Evolutionary conservation across 2,113 vertebrate genomes (phyloP), one percentile per base, ranked within the genome.

Genomic region (Abramis brama): DNA sequence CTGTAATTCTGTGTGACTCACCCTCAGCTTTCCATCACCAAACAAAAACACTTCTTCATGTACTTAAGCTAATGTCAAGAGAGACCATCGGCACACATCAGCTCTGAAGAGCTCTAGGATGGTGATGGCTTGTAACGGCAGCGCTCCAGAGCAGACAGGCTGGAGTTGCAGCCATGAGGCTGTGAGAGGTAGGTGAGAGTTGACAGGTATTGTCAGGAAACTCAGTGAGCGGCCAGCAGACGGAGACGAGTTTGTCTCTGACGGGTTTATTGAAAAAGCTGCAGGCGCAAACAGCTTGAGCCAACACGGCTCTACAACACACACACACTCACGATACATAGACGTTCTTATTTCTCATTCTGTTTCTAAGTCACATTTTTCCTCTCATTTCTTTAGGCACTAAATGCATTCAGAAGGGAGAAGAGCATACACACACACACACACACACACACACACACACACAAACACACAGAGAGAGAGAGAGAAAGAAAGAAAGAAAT

Each of bases 131-230:
- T 60, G 25, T 47, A 68, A 78, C 50, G 27, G 47, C 74, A 52
- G 45, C 0, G n/a, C 74, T 76, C 74, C 74, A 76, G 47, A 52
- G 45, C 74, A 75, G 70, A 70, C 83, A 76, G 55, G 83, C 71
- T 84, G 60, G 43, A 81, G 25, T 3, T 30, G 60, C 4, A 47
- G 60, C 60, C 79, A 36, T 64, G 78, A 59, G 59, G 77, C 81
- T 82, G 60, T 73, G 81, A 80, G 89, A 73, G 70, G 70, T 39
- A 36, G 70, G 70, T 43, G 70, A 85, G 79, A 83, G 85, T 86
- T 90, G 90, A 91, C 91, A 92, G 89, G 70, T 75, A 82, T 62
- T 90, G 91, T 91, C 92, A 91, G 87, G 85, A 86, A 89, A 91
- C 87, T 89, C 91, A 91, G 86, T 73, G 81, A 91, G 85, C 82